These are phyloP conservation scores for Passer domesticus DNA, from an alignment of 2,113 vertebrate species.

Conservation along the genomic window DNA sequence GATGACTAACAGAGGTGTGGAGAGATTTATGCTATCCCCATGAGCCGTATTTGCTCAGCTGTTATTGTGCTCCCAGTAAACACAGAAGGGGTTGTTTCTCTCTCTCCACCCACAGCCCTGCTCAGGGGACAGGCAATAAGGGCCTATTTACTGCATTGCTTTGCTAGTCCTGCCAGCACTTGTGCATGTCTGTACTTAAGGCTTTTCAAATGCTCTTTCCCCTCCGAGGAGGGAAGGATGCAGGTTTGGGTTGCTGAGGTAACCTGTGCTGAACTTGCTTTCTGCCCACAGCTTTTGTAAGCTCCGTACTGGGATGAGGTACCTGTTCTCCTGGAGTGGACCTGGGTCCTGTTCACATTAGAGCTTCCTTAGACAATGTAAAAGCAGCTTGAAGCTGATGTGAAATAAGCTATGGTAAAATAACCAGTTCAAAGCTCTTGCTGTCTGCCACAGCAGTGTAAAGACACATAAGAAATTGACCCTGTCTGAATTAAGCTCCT, in stretches of 20 bases:
- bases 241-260: neutral
- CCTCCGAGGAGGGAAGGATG: neutral
- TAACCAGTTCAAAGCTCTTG: neutral
- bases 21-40: constrained; percentile 51
- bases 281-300: neutral
- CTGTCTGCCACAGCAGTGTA: neutral
- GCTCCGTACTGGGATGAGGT: rapidly evolving
- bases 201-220: neutral
- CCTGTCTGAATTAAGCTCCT: neutral
- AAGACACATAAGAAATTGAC: neutral
- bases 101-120: neutral
- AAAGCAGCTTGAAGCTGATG: neutral
- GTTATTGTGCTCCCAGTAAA: constrained; percentile 49
- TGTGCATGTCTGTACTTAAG: neutral
- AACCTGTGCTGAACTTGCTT: neutral
- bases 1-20: constrained; percentile 36
- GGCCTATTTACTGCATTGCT: neutral
- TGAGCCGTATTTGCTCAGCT: constrained; percentile 42
- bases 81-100: constrained; percentile 42
- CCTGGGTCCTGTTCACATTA: neutral
- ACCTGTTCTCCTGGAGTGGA: neutral
- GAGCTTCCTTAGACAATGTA: neutral
- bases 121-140: neutral
- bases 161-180: neutral
- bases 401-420: neutral